Base-by-base conservation (phyloP, 1,140 invertebrate genomes). In the Diploscapter pachys region DNA sequence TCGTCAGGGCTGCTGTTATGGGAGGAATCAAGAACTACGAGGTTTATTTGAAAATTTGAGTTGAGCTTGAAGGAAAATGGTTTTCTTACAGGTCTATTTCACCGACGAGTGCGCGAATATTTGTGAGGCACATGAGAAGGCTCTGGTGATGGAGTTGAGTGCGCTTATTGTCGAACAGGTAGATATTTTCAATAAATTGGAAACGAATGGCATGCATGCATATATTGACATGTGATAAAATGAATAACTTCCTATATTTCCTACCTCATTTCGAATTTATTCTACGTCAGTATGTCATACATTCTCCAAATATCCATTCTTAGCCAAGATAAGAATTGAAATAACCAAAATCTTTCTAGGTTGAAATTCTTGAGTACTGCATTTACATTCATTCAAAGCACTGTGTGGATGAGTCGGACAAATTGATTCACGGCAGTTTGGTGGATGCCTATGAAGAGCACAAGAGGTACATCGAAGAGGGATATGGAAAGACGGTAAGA, bases 21-120 rank as follows among this genome's bases (percentile, higher is more conserved):
- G 72, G 72, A 5, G 76, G 76, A 52, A 75, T 73, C 59, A 78
- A 78, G 63, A 78, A 78, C 54, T 78, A 78, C 59, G 72, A 78
- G 57, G 72, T 77, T 59, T 31, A 11, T 59, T 59, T 59, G 57
- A 11, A 59, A 31, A 31, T 1, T 31, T 1, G 9, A 65, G 1
- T 13, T 9, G 63, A 65, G 2, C 1, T 9, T 65, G 8, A 13
- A 9, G 63, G 13, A 65, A 9, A 31, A 9, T 50, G 8, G n/a
- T n/a, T n/a, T 6, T 65, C 1, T 65, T 49, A 50, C 9, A 55
- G 6, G 53, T 68, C 3, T 72, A 74, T 53, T 76, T 75, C 13
- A 66, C 75, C 31, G 76, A 78, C 54, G 71, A 77, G 0, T 76
- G 76, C 53, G 5, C 51, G 49, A 63, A 62, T 5, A 70, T 78